phyloP scores from a whole-genome alignment of 2,797 vertebrate species.

The Leptoclinus maculatus region DNA sequence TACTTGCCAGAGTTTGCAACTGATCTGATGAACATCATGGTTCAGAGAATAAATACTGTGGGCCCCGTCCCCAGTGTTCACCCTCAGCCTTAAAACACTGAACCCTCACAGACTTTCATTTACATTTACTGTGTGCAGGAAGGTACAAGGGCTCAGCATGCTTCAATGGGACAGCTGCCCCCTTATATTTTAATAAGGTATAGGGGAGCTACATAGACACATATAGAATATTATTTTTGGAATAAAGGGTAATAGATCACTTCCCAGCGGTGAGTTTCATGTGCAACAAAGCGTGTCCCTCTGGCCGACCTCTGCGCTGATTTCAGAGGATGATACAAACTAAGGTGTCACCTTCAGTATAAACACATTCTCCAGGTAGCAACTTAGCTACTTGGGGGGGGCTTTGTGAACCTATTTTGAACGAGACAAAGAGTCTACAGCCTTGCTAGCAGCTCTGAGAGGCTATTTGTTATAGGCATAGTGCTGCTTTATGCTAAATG shows the following conservation, averaged over 20 bases:
- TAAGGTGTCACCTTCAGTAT: constrained; percentile 14
- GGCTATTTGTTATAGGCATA: neutral
- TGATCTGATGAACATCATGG: constrained; percentile 49
- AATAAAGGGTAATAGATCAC: constrained; percentile 13
- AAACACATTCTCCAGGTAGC: constrained; percentile 6
- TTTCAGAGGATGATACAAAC: neutral
- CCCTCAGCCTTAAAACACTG: constrained; percentile 32
- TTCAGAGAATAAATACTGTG: constrained; percentile 40
- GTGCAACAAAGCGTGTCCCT: neutral
- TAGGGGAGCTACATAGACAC: neutral
- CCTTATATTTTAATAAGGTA: neutral
- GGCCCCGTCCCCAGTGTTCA: constrained; percentile 11
- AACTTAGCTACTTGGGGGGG: constrained; percentile 6
- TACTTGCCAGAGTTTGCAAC: constrained; percentile 49
- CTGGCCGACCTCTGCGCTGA: neutral
- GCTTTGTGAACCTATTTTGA: constrained; percentile 10
- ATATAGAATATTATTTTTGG: constrained; percentile 1
- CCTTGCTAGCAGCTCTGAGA: neutral
- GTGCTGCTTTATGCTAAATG: neutral
- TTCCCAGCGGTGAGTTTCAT: constrained; percentile 3
- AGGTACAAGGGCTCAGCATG: constrained; percentile 19
- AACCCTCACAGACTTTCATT: constrained; percentile 31
- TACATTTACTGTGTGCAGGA: constrained; percentile 12
- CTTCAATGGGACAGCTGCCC: constrained; percentile 4
- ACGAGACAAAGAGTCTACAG: neutral